phyloP scores from a whole-genome alignment of 1,140 invertebrate species.

The Drosophila asahinai region DNA sequence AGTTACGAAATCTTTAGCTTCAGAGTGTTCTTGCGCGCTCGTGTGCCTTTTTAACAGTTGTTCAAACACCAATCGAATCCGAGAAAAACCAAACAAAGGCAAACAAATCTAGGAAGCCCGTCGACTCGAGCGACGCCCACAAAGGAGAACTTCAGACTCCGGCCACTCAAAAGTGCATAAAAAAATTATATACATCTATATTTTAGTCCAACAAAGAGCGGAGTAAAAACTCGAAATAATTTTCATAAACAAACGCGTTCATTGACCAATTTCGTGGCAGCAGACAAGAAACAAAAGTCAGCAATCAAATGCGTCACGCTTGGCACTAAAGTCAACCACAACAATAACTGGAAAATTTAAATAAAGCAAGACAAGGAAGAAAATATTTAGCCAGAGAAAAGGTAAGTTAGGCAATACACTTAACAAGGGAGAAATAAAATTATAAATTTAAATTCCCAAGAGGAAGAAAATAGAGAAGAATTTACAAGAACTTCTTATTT shows the following conservation, averaged over 20 bases:
- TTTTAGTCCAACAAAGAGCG: conserved; percentile 31
- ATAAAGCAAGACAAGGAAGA: conserved; percentile 48
- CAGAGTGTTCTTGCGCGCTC: conserved; percentile 6
- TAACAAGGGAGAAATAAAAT: not conserved
- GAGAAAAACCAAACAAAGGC: conserved; percentile 14
- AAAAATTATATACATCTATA: conserved; percentile 1
- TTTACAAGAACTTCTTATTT: no score
- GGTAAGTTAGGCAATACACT: conserved; percentile 21
- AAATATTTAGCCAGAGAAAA: conserved; percentile 19
- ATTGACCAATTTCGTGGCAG: conserved; percentile 64
- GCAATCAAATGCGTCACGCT: conserved; percentile 63
- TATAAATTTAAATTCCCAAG: not conserved
- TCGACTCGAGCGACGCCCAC: conserved; percentile 25
- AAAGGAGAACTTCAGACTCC: conserved; percentile 29
- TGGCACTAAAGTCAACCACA: conserved; percentile 46
- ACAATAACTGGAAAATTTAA: conserved; percentile 55
- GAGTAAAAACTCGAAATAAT: conserved; percentile 45
- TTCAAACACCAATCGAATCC: conserved; percentile 12
- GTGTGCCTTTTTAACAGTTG: conserved; percentile 23
- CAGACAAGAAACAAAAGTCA: conserved; percentile 47
- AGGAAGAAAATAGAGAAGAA: no score
- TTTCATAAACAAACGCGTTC: conserved; percentile 69
- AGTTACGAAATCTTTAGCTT: not conserved
- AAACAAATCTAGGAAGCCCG: conserved; percentile 34
- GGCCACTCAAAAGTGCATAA: conserved; percentile 33